Conservation (phyloP, 2,797 vertebrate species). For the Poeciliopsis presidionis region DNA sequence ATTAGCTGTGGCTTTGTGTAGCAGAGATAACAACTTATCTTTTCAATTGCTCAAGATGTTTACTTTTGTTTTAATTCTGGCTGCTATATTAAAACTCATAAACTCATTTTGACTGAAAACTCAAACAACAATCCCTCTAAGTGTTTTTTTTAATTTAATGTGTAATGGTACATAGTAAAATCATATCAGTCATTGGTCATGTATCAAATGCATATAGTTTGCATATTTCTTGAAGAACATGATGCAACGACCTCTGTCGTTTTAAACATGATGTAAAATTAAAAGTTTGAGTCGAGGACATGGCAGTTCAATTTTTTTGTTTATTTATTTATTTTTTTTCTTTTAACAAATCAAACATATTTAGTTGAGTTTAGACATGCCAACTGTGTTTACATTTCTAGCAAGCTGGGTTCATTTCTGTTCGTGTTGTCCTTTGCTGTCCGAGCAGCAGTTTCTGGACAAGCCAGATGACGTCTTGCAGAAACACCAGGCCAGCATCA, state of each 20-base stretch:
- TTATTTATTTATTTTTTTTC: background rate
- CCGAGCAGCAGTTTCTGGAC: slow-evolving; percentile 90
- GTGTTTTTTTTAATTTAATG: background rate
- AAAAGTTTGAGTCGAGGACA: background rate
- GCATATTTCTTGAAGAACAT: background rate
- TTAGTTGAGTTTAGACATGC: background rate
- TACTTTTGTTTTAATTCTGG: background rate
- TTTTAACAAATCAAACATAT: background rate
- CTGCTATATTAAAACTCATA: background rate
- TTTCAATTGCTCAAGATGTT: slow-evolving; percentile 2
- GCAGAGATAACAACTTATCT: background rate
- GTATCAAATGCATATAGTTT: background rate
- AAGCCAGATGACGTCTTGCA: slow-evolving; percentile 96
- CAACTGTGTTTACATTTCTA: background rate
- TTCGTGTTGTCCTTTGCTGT: slow-evolving; percentile 29
- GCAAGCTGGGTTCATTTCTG: slow-evolving; percentile 1
- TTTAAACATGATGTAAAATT: background rate
- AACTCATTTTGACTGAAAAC: background rate
- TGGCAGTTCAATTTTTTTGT: background rate
- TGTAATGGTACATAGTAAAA: background rate
- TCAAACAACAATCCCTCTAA: background rate
- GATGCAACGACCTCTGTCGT: background rate
- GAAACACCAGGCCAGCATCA: slow-evolving; percentile 99
- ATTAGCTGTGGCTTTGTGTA: background rate
- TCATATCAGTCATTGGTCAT: background rate